phyloP scores from a whole-genome alignment of 2,888 invertebrate species.

The Archaeoteleia sp. region DNA sequence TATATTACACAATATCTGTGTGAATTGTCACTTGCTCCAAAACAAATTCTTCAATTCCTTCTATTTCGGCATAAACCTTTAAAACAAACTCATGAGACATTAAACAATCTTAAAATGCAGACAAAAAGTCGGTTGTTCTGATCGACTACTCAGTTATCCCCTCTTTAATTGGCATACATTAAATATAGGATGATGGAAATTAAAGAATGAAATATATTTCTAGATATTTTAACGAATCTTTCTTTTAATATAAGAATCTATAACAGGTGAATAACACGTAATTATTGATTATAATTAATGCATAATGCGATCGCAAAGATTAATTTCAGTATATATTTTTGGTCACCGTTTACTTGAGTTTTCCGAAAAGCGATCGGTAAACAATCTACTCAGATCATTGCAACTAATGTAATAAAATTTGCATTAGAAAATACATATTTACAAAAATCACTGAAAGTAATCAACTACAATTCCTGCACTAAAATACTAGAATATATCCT shows the following conservation, averaged over 20 bases:
- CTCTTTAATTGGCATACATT: too few species aligned
- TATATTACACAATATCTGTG: too few species aligned
- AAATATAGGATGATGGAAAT: too few species aligned
- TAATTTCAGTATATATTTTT: constrained; percentile 15
- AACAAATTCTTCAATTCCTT: too few species aligned
- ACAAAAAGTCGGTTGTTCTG: too few species aligned
- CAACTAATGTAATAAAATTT: constrained; percentile 30
- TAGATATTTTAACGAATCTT: constrained; percentile 31
- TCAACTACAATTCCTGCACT: constrained; percentile 10
- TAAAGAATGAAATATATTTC: constrained; percentile 10
- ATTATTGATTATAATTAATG: constrained; percentile 34
- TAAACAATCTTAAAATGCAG: too few species aligned
- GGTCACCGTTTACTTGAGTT: constrained; percentile 7
- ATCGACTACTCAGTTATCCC: too few species aligned
- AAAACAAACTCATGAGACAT: too few species aligned
- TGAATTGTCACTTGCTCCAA: too few species aligned
- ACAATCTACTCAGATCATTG: constrained; percentile 34
- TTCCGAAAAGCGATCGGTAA: constrained; percentile 15
- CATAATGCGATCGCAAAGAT: constrained; percentile 17
- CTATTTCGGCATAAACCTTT: too few species aligned
- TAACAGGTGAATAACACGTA: constrained; percentile 39
- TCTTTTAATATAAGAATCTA: constrained; percentile 37
- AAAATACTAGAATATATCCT: constrained; percentile 7
- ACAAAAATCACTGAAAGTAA: constrained; percentile 29
- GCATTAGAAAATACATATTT: constrained; percentile 31